Base-by-base conservation (phyloP, 2,797 vertebrate genomes). In the Diplodus sargus region DNA sequence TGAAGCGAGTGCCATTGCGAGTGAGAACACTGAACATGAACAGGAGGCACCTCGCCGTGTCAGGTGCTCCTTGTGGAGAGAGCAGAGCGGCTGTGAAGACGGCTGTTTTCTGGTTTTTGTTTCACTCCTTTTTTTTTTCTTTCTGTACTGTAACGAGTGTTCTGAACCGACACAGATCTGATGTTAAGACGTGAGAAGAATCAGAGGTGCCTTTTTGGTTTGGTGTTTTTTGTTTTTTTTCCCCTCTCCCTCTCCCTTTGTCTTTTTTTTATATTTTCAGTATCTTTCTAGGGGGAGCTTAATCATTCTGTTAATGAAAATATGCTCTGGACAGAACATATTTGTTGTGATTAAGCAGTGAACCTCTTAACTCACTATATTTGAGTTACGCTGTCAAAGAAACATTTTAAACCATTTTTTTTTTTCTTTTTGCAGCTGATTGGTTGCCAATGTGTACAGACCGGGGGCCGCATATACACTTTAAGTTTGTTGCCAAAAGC, bases 321-420 rank as follows among this genome's bases (percentile, higher is more conserved):
- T 95, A 93, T 93, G 92, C 85, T 94, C 91, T 84, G 43, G 57
- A 58, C 61, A 13, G 91, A 89, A 88, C 91, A 90, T 91, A 91
- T 94, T 91, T 91, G 87, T 86, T 88, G 79, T 76, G 85, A 94
- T 95, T 94, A 93, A 95, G 93, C 94, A 81, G 90, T 95, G 93
- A 94, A 93, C 93, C 94, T 95, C 89, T 93, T 82, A 85, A 91
- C 93, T 92, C 90, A 16, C 87, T 91, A 90, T 93, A 89, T 91
- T 78, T 86, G 90, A 95, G 92, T 93, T 93, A 74, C 61, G 74
- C 87, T 90, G 87, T 91, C 66, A n/a, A 73, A 83, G 56, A 82
- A 80, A 81, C 43, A 15, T 81, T 83, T 85, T 68, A 16, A 70
- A 76, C 54, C 63, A 51, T 60, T 80, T 81, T 64, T 56, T 63